A percentile compares a stretch with the other conserved stretches of the same genome.
Evolutionary conservation across 2,888 invertebrate genomes (phyloP).

Genomic region (Rhagonycha fulva): DNA sequence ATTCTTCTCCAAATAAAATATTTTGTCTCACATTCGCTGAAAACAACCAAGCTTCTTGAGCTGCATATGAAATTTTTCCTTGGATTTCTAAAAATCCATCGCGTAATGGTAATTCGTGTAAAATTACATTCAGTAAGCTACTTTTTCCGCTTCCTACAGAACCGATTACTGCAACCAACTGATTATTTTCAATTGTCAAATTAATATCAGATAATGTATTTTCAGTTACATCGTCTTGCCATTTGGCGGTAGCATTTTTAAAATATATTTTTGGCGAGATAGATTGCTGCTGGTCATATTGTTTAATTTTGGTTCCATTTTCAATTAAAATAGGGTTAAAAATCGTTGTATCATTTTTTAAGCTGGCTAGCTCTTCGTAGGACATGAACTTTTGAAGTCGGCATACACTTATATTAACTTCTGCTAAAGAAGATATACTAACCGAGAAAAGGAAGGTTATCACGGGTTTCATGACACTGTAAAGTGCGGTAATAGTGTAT

Average conservation of each 20-base stretch:
- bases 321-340: not conserved
- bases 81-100: constrained; percentile 54
- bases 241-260: constrained; percentile 69
- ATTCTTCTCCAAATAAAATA: constrained; percentile 70
- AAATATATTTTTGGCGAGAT: constrained; percentile 59
- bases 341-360: not conserved
- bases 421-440: constrained; percentile 80
- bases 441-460: constrained; percentile 92
- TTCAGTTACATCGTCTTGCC: constrained; percentile 55
- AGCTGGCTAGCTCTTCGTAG: constrained; percentile 56
- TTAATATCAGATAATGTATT: constrained; percentile 44
- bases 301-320: not conserved
- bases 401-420: constrained; percentile 75
- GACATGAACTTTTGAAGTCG: constrained; percentile 66
- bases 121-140: constrained; percentile 55
- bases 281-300: not conserved
- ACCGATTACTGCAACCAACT: constrained; percentile 66
- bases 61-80: constrained; percentile 62
- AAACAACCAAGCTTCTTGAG: constrained; percentile 69
- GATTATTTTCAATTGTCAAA: constrained; percentile 45
- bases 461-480: constrained; percentile 83
- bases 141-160: constrained; percentile 73
- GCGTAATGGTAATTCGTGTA: constrained; percentile 55
- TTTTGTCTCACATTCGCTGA: constrained; percentile 69
- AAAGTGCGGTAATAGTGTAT: constrained; percentile 89